phyloP scores from a whole-genome alignment of 2,797 vertebrate genomes.

The Takifugu rubripes region DNA sequence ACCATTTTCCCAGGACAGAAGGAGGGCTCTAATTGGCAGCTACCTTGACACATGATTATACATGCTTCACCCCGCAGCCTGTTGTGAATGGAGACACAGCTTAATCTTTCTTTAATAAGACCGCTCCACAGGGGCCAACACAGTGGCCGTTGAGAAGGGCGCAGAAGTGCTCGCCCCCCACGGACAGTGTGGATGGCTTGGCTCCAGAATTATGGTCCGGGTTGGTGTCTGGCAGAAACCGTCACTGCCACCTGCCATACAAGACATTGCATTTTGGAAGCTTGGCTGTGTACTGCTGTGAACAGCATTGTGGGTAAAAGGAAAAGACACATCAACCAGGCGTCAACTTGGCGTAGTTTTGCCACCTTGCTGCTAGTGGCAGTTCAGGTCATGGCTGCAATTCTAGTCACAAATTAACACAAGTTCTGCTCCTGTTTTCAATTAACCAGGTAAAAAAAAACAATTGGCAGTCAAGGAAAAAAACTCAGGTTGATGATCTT shows the following conservation, averaged over 20 bases:
- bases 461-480: too few species aligned
- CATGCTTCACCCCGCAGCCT: conserved; percentile 62
- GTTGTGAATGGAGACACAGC: conserved; percentile 71
- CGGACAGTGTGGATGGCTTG: conserved; percentile 30
- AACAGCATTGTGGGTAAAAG: conserved; percentile 27
- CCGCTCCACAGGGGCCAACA: conserved; percentile 70
- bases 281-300: conserved; percentile 21
- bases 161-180: conserved; percentile 44
- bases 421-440: conserved; percentile 30
- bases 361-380: conserved; percentile 36
- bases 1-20: conserved; percentile 72
- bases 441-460: too few species aligned
- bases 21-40: conserved; percentile 75
- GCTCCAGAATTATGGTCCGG: conserved; percentile 23
- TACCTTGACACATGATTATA: conserved; percentile 70
- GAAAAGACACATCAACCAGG: conserved; percentile 63
- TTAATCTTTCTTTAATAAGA: conserved; percentile 82
- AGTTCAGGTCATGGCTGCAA: conserved; percentile 48
- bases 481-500: neutral
- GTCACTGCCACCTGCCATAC: conserved; percentile 17
- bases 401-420: conserved; percentile 55
- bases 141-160: conserved; percentile 59
- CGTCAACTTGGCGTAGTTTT: conserved; percentile 50
- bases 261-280: conserved; percentile 24
- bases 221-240: conserved; percentile 24